Base-by-base conservation (phyloP, 2,888 invertebrate genomes). In the Tinea trinotella region DNA sequence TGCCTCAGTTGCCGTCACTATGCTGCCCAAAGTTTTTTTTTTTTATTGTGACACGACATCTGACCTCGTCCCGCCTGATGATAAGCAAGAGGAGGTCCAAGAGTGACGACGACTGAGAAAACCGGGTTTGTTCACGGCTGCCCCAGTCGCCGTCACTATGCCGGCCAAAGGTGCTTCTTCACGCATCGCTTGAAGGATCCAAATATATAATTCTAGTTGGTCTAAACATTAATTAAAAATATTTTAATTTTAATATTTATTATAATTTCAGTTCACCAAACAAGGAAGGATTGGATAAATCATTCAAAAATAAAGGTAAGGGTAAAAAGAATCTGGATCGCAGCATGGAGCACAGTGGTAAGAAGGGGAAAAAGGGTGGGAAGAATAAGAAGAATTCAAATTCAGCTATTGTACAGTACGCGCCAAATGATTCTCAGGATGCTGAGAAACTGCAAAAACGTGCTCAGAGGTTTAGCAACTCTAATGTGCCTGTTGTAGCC, bases 381-480 rank as follows among this genome's bases (percentile, higher is more conserved):
- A 85, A 78, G 63, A 91, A n/a, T n/a, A n/a, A 90, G 66, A 81
- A 36, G 10, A 5, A 6, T 13, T 53, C 88, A n/a, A n/a, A n/a
- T n/a, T n/a, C n/a, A n/a, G n/a, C n/a, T 64, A 91, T 91, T 70
- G 91, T 91, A 74, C 89, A 90, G 56, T 92, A 92, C 74, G 70
- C 84, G 67, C n/a, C n/a, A n/a, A 89, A 90, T 62, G 90, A 89
- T 68, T 87, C 91, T 61, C 91, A 91, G 68, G 92, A 92, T 78
- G 90, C 90, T 60, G 94, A 93, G 67, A 89, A 92, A 64, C 87
- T 96, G 62, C 92, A 93, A 71, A 95, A 96, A 71, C 90, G 98
- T 63, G 97, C 97, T 52, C 97, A 95, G 57, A 88, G 98, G 64
- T 98, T 98, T 87, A 90, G 88, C 64, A 88, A 85, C 59, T 57